Evolutionary conservation across 2,797 vertebrate genomes (phyloP).

Genomic region (Phoebastria nigripes): DNA sequence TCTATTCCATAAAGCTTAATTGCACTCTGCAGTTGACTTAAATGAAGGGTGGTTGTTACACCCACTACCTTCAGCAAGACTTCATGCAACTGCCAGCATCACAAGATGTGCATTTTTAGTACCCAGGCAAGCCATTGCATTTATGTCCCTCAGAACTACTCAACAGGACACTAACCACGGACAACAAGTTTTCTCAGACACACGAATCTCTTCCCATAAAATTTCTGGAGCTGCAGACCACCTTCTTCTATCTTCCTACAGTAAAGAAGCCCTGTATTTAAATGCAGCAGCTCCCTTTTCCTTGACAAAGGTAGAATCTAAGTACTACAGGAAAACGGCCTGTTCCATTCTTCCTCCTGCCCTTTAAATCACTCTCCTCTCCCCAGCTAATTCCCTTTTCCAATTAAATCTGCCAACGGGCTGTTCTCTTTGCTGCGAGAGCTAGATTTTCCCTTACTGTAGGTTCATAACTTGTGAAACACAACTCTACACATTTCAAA

Average conservation of each 20-base stretch:
- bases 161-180: neutral
- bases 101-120: neutral
- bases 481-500: neutral
- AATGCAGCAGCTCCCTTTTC: neutral
- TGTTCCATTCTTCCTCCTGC: neutral
- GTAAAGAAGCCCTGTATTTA: neutral
- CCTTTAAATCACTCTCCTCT: neutral
- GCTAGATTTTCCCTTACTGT: neutral
- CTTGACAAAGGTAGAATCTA: neutral
- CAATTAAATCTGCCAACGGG: neutral
- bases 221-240: neutral
- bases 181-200: neutral
- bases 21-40: neutral
- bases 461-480: neutral
- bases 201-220: neutral
- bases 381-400: neutral
- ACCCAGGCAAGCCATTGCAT: neutral
- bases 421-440: neutral
- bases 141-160: neutral
- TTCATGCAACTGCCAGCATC: neutral
- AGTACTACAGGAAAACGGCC: neutral
- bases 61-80: neutral
- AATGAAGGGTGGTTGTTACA: neutral
- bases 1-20: slow-evolving; percentile 28
- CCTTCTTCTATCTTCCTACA: neutral